These are phyloP conservation scores for Mongoloraphidia duomilia DNA, from an alignment of 2,888 invertebrate species.

Conservation along the genomic window DNA sequence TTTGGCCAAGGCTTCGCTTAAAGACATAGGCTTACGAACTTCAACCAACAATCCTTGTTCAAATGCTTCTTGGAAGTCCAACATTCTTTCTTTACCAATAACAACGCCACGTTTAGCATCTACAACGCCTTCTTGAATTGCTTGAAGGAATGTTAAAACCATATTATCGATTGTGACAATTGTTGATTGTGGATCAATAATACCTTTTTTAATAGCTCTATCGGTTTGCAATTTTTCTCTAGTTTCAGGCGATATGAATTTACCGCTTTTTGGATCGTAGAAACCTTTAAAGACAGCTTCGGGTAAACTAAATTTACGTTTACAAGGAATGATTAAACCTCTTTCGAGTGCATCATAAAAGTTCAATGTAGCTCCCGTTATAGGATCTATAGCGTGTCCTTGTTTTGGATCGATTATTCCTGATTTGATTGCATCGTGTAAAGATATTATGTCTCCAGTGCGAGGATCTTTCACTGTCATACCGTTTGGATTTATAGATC, in stretches of 20 bases:
- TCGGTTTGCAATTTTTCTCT: slow-evolving; percentile 67
- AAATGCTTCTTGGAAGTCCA: slow-evolving; percentile 74
- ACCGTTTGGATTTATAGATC: slow-evolving; percentile 62
- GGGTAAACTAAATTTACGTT: slow-evolving; percentile 68
- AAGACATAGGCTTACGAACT: slow-evolving; percentile 63
- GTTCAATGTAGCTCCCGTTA: slow-evolving; percentile 56
- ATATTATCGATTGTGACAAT: slow-evolving; percentile 70
- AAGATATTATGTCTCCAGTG: slow-evolving; percentile 63
- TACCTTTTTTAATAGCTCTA: slow-evolving; percentile 69
- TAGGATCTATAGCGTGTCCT: slow-evolving; percentile 66
- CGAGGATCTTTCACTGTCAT: slow-evolving; percentile 67
- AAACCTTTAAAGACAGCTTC: slow-evolving; percentile 87
- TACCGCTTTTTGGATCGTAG: slow-evolving; percentile 72
- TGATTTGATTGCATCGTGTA: slow-evolving; percentile 61
- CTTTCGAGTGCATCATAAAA: slow-evolving; percentile 73
- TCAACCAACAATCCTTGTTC: slow-evolving; percentile 72
- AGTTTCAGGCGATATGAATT: slow-evolving; percentile 66
- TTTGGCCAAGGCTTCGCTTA: slow-evolving; percentile 69
- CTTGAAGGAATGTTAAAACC: slow-evolving; percentile 68
- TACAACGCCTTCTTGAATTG: slow-evolving; percentile 61
- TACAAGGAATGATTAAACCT: slow-evolving; percentile 67
- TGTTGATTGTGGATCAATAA: slow-evolving; percentile 75
- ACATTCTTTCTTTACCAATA: slow-evolving; percentile 32
- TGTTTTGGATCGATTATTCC: slow-evolving; percentile 65
- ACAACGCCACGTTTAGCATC: slow-evolving; percentile 62